Conservation (phyloP, 2,888 invertebrate species). For the Hyles lineata region DNA sequence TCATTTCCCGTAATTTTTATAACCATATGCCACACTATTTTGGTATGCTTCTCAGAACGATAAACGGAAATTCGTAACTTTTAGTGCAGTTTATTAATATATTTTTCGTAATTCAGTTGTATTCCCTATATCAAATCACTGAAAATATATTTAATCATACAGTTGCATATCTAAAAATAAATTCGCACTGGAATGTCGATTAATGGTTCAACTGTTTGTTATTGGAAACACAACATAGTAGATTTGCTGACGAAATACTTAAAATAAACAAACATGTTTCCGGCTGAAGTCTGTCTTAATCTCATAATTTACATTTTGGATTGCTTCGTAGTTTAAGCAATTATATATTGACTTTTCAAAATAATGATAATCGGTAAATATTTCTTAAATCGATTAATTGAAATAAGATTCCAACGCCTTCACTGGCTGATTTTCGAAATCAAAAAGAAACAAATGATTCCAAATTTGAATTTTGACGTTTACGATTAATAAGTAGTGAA, state of each 20-base stretch:
- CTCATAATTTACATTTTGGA: no score
- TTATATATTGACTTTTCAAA: no score
- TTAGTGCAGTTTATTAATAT: constrained; percentile 2
- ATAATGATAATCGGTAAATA: no score
- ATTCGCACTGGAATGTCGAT: not conserved
- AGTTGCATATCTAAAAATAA: not conserved
- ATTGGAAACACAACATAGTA: constrained; percentile 2
- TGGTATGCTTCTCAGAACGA: not conserved
- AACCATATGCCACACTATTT: not conserved
- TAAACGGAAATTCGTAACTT: constrained; percentile 1
- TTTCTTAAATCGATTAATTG: not conserved
- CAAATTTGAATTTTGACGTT: not conserved
- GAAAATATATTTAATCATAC: not conserved
- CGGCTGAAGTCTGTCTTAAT: not conserved
- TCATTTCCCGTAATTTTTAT: not conserved
- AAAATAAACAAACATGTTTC: constrained; percentile 15
- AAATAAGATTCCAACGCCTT: no score
- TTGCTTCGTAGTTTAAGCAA: no score
- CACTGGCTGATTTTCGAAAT: not conserved
- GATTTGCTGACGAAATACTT: not conserved
- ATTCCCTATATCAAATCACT: not conserved
- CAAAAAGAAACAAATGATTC: not conserved
- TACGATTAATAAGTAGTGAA: not conserved
- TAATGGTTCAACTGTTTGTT: not conserved
- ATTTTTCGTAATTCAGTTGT: not conserved